Base-by-base conservation (phyloP, 2,113 vertebrate genomes). In the Platichthys stellatus region DNA sequence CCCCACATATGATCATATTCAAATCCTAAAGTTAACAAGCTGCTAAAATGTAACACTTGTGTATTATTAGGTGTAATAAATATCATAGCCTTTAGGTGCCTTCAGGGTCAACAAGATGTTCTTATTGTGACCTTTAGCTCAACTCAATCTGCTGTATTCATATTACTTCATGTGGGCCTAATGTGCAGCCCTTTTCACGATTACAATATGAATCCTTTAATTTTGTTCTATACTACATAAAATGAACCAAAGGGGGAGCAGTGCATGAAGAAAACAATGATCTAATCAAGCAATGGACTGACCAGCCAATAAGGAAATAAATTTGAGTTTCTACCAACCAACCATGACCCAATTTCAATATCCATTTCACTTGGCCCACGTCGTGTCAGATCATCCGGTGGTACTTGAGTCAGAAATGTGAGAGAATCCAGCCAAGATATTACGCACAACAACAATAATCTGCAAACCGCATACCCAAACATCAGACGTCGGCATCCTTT, bases 341-440 rank as follows among this genome's bases (percentile, higher is more conserved):
- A 45, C 28, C 56, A 7, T 31, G 57, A 26, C 57, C 31, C 45
- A 21, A 10, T 24, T 28, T 54, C 11, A 43, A 13, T 15, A 72
- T 74, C 8, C 8, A 61, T 70, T 68, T 54, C 43, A 69, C 63
- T 66, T 72, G 38, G 49, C 24, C 23, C 26, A 2, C 7, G n/a
- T 72, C 26, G 20, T 43, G 14, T 59, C 60, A 72, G 40, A 35
- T 56, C 21, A n/a, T 24, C 15, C 51, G 9, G 21, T 7, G 47
- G 57, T 68, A 71, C 67, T 63, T 43, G 75, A 77, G 45, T 43
- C 14, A 75, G 47, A 68, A 24, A 74, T 54, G 28, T 59, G 47
- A 83, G 4, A 49, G 49, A 79, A 72, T 26, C 66, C 70, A 54
- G 20, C 51, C 17, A n/a, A 53, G 20, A 51, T 58, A 40, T 59